Evolutionary conservation across 1,140 invertebrate species (phyloP).

Genomic region (Polypedilum pembai): DNA sequence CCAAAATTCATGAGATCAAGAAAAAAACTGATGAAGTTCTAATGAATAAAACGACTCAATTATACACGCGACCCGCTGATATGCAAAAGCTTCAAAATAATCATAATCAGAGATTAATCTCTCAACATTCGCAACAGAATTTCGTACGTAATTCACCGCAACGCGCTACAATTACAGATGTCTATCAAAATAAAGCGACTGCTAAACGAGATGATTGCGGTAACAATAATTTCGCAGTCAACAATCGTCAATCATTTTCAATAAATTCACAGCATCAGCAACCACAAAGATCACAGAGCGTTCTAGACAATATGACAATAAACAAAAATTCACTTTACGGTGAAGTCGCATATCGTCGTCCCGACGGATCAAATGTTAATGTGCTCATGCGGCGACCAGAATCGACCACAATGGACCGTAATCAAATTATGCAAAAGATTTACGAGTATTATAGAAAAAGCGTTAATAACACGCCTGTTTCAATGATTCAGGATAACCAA

Average conservation of each 20-base stretch:
- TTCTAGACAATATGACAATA: slow-evolving; percentile 36
- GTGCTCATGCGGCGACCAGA: slow-evolving; percentile 36
- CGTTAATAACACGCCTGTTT: slow-evolving; percentile 35
- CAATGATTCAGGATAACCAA: background rate
- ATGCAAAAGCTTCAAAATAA: slow-evolving; percentile 10
- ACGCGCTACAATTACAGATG: slow-evolving; percentile 39
- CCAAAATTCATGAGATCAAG: slow-evolving; percentile 15
- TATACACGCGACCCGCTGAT: background rate
- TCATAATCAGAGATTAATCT: background rate
- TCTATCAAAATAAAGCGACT: slow-evolving; percentile 29
- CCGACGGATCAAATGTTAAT: slow-evolving; percentile 35
- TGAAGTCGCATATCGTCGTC: slow-evolving; percentile 33
- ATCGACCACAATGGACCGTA: slow-evolving; percentile 36
- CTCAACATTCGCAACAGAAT: slow-evolving; percentile 21
- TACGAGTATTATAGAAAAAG: slow-evolving; percentile 42
- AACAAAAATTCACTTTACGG: slow-evolving; percentile 11
- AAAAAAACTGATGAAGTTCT: slow-evolving; percentile 17
- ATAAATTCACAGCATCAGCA: background rate
- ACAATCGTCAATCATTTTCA: background rate
- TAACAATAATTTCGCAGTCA: slow-evolving; percentile 22
- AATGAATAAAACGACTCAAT: background rate
- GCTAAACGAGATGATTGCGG: slow-evolving; percentile 31
- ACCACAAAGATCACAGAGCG: slow-evolving; percentile 37
- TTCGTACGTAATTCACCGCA: slow-evolving; percentile 39
- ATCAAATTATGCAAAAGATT: slow-evolving; percentile 42